Base-by-base conservation (phyloP, 2,888 invertebrate species). In the Cryptops parisi region DNA sequence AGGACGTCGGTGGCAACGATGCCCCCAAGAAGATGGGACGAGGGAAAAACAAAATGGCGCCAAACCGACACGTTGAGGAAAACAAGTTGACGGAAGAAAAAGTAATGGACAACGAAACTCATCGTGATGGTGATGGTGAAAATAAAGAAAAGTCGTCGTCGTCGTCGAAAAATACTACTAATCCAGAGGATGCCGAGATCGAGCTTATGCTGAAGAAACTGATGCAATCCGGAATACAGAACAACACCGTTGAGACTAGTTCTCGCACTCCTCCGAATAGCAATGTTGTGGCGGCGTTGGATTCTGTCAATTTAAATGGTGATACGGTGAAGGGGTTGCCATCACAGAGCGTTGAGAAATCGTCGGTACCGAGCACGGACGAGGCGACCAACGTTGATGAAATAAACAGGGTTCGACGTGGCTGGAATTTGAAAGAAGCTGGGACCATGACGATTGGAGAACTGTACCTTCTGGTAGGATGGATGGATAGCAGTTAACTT, bases 381-480 rank as follows among this genome's bases (percentile, higher is more conserved):
- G 17, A 24, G n/a, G 9, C 21, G 40, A 47, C 24, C 9, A 52
- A 54, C 21, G 12, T 17, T 9, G 55, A 47, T 4, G 27, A 46
- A 39, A 21, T 23, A 21, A 63, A 64, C 33, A 75, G 75, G 64
- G 73, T 80, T 17, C 67, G 72, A 56, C 70, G 72, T 55, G 91
- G 91, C 0, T 93, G 91, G 90, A 88, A 84, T 51, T 65, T 76
- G 6, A 71, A 76, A 17, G 82, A 82, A 64, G 80, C 82, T 1
- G 83, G 82, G 5, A 81, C 83, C 27, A 76, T 91, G 41, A 87
- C 88, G 3, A 76, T 94, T 26, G 91, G 91, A 0, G 91, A 94
- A 70, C 70, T 93, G 53, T 91, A 89, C 70, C 74, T 93, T 47
- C 87, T 91, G 80, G 83, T 86, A 64, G 59, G 58, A 56, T 2